These are phyloP conservation scores for Kobus ellipsiprymnus DNA, from an alignment of 2,113 vertebrate species.

Conservation along the genomic window DNA sequence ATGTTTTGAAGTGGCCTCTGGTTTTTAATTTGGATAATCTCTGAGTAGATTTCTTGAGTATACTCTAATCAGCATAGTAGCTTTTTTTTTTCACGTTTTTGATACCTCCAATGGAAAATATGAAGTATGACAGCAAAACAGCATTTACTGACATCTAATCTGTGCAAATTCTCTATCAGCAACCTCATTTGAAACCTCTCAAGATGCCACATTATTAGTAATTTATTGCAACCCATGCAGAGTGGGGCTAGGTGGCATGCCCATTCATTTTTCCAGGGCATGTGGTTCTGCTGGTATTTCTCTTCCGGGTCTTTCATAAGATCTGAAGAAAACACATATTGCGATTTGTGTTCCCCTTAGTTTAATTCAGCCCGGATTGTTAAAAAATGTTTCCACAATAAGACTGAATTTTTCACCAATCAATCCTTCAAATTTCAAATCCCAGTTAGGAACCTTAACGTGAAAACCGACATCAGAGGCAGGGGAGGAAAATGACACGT, in stretches of 20 bases:
- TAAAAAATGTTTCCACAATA: not conserved
- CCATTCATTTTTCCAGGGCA: not conserved
- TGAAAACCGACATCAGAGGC: not conserved
- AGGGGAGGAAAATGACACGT: rapidly evolving
- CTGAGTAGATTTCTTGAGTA: not conserved
- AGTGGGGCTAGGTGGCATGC: not conserved
- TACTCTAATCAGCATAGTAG: not conserved
- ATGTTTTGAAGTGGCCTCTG: not conserved
- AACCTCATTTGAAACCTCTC: not conserved
- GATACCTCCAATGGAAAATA: not conserved
- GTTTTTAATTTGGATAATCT: not conserved
- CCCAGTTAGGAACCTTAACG: not conserved
- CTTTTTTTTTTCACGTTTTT: not conserved
- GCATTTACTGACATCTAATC: not conserved
- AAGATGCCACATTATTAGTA: not conserved
- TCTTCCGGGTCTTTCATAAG: not conserved
- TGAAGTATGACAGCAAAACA: not conserved
- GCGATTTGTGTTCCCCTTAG: not conserved
- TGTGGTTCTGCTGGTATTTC: not conserved
- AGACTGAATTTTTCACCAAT: not conserved
- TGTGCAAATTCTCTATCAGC: not conserved
- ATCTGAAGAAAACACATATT: not conserved
- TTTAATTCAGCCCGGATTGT: not conserved
- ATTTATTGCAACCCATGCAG: not conserved
- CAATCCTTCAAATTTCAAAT: not conserved